Conservation (phyloP, 2,113 vertebrate species). For the Phainopepla nitens region DNA sequence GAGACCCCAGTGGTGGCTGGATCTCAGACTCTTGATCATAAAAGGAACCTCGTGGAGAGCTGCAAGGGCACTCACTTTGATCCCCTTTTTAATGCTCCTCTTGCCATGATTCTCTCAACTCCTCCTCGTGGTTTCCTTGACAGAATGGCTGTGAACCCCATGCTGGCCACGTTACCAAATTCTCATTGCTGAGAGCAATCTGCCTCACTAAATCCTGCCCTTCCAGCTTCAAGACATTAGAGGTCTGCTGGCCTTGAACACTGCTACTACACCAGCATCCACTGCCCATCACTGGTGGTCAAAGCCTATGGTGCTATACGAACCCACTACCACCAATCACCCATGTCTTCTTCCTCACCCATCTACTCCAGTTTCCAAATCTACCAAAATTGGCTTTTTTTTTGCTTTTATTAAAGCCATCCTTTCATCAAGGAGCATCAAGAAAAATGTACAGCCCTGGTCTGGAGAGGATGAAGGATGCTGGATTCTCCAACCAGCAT, state of each 20-base stretch:
- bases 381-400: background rate
- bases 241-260: background rate
- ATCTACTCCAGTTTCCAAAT: background rate
- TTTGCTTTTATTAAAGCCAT: background rate
- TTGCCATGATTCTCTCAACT: background rate
- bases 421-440: background rate
- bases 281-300: background rate
- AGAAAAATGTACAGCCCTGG: background rate
- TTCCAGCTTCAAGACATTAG: background rate
- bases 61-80: background rate
- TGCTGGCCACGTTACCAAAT: background rate
- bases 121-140: rapidly evolving
- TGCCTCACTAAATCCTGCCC: background rate
- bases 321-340: background rate
- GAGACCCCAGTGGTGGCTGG: background rate
- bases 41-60: background rate
- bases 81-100: background rate
- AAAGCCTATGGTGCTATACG: background rate
- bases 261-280: background rate
- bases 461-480: background rate
- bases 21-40: background rate
- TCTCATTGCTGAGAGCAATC: background rate
- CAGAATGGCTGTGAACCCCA: background rate
- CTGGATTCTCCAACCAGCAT: background rate
- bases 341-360: background rate